Base-by-base conservation (phyloP, 2,888 invertebrate genomes). In the Spatulosminthurus flaviceps region DNA sequence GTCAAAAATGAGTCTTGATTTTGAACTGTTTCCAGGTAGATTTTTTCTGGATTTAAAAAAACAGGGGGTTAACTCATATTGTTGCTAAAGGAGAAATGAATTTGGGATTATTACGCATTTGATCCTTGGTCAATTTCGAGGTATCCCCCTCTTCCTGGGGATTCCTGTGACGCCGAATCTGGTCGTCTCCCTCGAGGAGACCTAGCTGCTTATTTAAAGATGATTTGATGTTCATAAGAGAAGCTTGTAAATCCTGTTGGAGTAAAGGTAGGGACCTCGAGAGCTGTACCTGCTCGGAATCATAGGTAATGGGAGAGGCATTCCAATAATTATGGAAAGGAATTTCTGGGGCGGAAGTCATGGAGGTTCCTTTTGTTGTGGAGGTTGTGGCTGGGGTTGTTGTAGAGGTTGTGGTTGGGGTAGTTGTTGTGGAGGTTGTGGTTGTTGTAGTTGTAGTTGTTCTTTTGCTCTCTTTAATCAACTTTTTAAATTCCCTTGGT, bases 401-500 rank as follows among this genome's bases (percentile, higher is more conserved):
- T 51, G 51, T 51, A 16, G 51, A 11, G 4, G 16, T 51, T 51
- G 51, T 71, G 4, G 43, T 73, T 28, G 73, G 19, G 13, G n/a
- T 51, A 19, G 26, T 11, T n/a, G 73, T 19, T 51, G 51, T 51
- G 5, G 51, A 11, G 16, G 51, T 41, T 11, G 72, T 51, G 2
- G 41, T 41, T 7, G 61, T 64, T 16, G 73, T 60, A 28, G 28
- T 60, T 9, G 28, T 51, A 19, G 73, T 22, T 16, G 19, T 60
- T 21, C 9, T 42, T 21, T 42, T 41, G 7, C 51, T 73, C 19
- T 26, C 13, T 28, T 73, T 73, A 21, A 51, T 28, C n/a, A 73
- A 24, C 1, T 22, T 16, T 60, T 73, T 73, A 21, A 73, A 73
- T 60, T 73, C 73, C n/a, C 73, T 41, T 5, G 42, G 21, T n/a